Evolutionary conservation across 2,797 vertebrate species (phyloP), one percentile per base, ranked within the genome.

Genomic region (Erpetoichthys calabaricus): DNA sequence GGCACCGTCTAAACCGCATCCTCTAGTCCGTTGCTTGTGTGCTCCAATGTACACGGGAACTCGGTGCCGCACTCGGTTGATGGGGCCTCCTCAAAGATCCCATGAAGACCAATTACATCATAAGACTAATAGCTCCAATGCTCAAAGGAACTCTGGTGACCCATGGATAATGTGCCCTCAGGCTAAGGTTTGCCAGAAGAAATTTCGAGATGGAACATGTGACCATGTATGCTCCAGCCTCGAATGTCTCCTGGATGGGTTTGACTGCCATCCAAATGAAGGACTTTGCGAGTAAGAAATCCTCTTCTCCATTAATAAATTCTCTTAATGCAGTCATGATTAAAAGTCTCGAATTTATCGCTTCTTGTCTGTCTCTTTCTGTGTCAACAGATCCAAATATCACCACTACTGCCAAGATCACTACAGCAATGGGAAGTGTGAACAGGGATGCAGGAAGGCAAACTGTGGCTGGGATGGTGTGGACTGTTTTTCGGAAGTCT

Each of bases 391-490:
- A 53, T 75, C 81, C 1, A 74, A 70, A 47, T 86, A 94, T 60
- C 77, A 85, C 57, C 75, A 78, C 55, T 93, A 89, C 73, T 94
- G 91, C 61, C 72, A 63, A 0, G 84, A 91, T 51, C 87, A 91
- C 69, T 91, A 89, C 54, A 81, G 81, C 60, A 88, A 90, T 2
- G 80, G 75, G 1, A 79, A 86, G 77, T 93, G 91, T 1, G 90
- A 91, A 60, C 80, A 79, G 44, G 88, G 90, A 43, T 94, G 91
- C 53, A 65, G 87, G 72, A 80, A 49, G 0, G 81, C 80, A 4
- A 67, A 78, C 62, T 93, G 91, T 7, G 90, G 89, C 49, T 93
- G 88, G 90, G 91, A 94, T 1, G 90, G 91, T 42, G 86, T 86
- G 1, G 89, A 93, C 72, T 94, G 91, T 70, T 68, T 79, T 56